Conservation (phyloP, 2,113 vertebrate genomes). For the Periophthalmus modestus region DNA sequence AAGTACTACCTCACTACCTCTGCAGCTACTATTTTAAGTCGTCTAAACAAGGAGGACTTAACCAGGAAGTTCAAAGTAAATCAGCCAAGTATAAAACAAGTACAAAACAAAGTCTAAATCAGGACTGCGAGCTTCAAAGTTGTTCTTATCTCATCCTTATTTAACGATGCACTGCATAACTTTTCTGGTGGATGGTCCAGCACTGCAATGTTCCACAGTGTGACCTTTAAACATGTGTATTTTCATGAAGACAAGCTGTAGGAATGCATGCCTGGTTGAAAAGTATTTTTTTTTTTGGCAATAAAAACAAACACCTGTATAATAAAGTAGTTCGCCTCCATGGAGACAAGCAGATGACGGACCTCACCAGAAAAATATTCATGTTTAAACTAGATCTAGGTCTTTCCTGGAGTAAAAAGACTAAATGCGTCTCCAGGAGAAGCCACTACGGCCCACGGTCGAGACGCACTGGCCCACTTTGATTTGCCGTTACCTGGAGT, state of each 20-base stretch:
- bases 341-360: too few relatives aligned
- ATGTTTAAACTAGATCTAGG: background rate
- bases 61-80: background rate
- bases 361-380: slow-evolving; percentile 1
- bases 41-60: background rate
- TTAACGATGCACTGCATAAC: background rate
- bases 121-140: background rate
- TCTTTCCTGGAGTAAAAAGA: background rate
- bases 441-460: background rate
- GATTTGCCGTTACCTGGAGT: background rate
- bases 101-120: background rate
- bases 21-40: background rate
- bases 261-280: too few relatives aligned
- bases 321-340: too few relatives aligned
- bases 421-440: background rate
- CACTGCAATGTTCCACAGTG: too few relatives aligned
- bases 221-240: too few relatives aligned
- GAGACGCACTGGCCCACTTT: background rate
- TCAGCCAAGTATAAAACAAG: background rate
- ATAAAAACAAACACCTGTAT: too few relatives aligned
- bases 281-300: too few relatives aligned
- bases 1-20: background rate
- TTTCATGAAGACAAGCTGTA: too few relatives aligned
- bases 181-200: background rate
- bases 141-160: background rate